Conservation (phyloP, 1,140 invertebrate species). For the Drosophila lini region DNA sequence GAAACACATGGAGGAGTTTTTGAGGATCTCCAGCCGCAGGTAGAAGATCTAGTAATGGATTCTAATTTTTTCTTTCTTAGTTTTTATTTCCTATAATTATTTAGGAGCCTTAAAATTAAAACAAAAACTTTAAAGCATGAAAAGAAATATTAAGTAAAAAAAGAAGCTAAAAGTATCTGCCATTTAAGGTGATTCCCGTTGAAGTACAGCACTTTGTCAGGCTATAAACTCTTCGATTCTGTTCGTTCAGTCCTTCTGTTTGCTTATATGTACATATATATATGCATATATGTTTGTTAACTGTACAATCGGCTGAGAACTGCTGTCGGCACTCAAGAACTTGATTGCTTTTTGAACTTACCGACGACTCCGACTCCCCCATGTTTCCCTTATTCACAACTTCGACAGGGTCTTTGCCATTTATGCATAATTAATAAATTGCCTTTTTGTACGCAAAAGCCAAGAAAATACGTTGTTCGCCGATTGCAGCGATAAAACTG, state of each 20-base stretch:
- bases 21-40: slow-evolving; percentile 61
- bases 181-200: slow-evolving; percentile 72
- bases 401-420: slow-evolving; percentile 43
- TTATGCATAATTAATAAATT: slow-evolving; percentile 83
- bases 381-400: neutral
- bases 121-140: neutral
- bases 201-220: slow-evolving; percentile 63
- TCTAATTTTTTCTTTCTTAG: slow-evolving; percentile 20
- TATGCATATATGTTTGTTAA: slow-evolving; percentile 36
- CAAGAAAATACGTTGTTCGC: slow-evolving; percentile 37
- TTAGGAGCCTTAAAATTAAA: slow-evolving; percentile 50
- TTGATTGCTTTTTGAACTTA: slow-evolving; percentile 75
- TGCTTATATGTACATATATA: slow-evolving; percentile 1
- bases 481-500: slow-evolving; percentile 68
- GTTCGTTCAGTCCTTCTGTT: slow-evolving; percentile 23
- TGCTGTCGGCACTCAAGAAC: slow-evolving; percentile 66
- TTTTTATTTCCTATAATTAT: slow-evolving; percentile 44
- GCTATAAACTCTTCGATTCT: slow-evolving; percentile 37
- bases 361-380: slow-evolving; percentile 29
- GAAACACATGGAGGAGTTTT: slow-evolving; percentile 61
- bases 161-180: slow-evolving; percentile 35
- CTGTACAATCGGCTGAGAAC: slow-evolving; percentile 54
- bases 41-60: slow-evolving; percentile 44
- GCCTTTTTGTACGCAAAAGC: slow-evolving; percentile 59
- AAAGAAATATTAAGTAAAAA: no score